phyloP scores from a whole-genome alignment of 2,113 vertebrate species.

The Paramisgurnus dabryanus region DNA sequence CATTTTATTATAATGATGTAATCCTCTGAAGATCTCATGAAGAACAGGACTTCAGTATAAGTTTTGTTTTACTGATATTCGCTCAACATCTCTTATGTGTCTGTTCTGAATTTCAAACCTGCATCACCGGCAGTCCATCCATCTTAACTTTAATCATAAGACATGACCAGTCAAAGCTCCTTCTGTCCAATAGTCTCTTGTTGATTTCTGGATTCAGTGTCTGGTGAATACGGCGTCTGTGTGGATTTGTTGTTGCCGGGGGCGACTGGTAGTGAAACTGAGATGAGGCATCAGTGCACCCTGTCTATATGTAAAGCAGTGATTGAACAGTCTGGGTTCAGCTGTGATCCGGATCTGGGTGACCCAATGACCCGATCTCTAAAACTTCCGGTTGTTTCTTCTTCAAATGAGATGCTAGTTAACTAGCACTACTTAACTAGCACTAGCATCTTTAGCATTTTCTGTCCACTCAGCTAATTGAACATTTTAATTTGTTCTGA shows the following conservation, averaged over 20 bases:
- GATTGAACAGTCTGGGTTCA: conserved; percentile 78
- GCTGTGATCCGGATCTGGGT: conserved; percentile 88
- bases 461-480: conserved; percentile 90
- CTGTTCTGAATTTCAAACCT: too few relatives aligned
- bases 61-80: too few relatives aligned
- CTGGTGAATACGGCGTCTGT: conserved; percentile 64
- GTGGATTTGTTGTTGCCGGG: conserved; percentile 72
- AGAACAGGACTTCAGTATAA: too few relatives aligned
- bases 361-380: conserved; percentile 84
- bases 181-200: background rate
- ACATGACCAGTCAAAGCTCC: background rate
- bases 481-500: conserved; percentile 82
- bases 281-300: conserved; percentile 81
- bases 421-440: conserved; percentile 94
- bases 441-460: conserved; percentile 95
- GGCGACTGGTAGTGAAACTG: conserved; percentile 75
- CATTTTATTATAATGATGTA: too few relatives aligned
- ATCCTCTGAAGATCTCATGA: too few relatives aligned
- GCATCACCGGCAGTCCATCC: background rate
- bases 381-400: conserved; percentile 77
- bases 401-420: conserved; percentile 97
- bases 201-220: background rate
- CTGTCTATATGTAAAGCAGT: conserved; percentile 86
- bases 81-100: too few relatives aligned
- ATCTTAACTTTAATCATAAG: conserved; percentile 1